Base-by-base conservation (phyloP, 1,140 invertebrate species). In the Drosophila lini region DNA sequence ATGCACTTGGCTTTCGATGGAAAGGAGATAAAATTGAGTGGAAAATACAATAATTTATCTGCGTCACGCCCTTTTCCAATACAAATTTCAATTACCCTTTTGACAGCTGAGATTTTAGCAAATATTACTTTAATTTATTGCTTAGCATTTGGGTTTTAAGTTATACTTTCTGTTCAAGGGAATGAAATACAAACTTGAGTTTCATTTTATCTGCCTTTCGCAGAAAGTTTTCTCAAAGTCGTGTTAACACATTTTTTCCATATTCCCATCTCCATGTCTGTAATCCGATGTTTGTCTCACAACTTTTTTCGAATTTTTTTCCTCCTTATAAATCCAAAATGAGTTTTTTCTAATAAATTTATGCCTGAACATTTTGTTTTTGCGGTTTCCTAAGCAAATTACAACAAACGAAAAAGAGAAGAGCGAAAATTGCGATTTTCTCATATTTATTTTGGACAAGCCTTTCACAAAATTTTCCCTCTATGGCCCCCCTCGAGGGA, bases 401-500 rank as follows among this genome's bases (percentile, higher is more conserved):
- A 81, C 79, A 78, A 28, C 5, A 53, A 50, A 47, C 19, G 11
- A 38, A 34, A 38, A 50, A 44, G 36, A n/a, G 19, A 11, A 22
- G 60, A 68, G 60, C 19, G 38, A 68, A 62, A 62, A 64, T 78
- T 58, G 61, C 59, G 53, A 73, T 81, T 83, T 83, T 83, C 80
- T 75, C 80, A 79, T 83, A 83, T 82, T 78, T 74, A 74, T 82
- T 82, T 82, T 83, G 80, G 80, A 78, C 80, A 78, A 70, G 61
- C 80, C 80, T 83, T 83, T 83, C 80, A 83, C 80, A 76, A 83
- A 76, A 71, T 58, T 36, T 52, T 65, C 80, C 71, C 67, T 22
- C 16, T 22, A 11, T 9, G 25, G 5, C n/a, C 28, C 50, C 48
- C 28, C 32, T 31, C 50, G 13, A n/a, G 52, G 34, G 34, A 22